Base-by-base conservation (phyloP, 1,140 invertebrate genomes). In the Gryllus bimaculatus region DNA sequence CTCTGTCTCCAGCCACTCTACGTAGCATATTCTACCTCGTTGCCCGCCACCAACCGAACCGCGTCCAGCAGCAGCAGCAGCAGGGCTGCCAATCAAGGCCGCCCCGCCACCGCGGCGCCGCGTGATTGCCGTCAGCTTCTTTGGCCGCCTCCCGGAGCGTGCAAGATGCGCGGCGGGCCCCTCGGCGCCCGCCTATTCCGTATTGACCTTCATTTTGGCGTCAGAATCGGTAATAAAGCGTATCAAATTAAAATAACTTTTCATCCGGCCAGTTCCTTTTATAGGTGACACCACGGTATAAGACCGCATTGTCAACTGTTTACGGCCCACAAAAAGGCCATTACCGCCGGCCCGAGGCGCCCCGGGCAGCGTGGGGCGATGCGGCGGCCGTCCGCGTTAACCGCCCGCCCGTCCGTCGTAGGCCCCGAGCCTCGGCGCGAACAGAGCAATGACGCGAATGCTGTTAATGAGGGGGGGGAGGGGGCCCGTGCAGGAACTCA, bases 141-240 rank as follows among this genome's bases (percentile, higher is more conserved):
- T 39, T 39, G 26, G 26, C 26, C 26, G 26, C 26, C 26, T 39
- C 26, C 26, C 26, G 26, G 26, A 39, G 26, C 26, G 26, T 39
- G 26, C 26, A 39, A 39, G 26, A 39, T 39, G 26, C 26, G 26
- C 26, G 26, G 26, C 26, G 26, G 26, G 26, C 1, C 26, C 26
- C 26, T 1, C 26, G 26, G 26, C 26, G 26, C 26, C 1, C 26
- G 26, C 54, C 54, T 18, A 13, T 66, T 18, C 18, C 54, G 20
- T 75, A 18, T 48, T 39, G 73, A 47, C 78, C 73, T 75, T 49
- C 39, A 48, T 79, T 21, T 47, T 77, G 20, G 48, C 78, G 8
- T 79, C 48, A 75, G 66, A 79, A 79, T 79, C 78, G 78, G 74
- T 79, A 79, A 79, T 79, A 79, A 75, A 48, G 73, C 78, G 78